phyloP scores from a whole-genome alignment of 2,888 invertebrate genomes.

The Lissocephala sabroskyi region DNA sequence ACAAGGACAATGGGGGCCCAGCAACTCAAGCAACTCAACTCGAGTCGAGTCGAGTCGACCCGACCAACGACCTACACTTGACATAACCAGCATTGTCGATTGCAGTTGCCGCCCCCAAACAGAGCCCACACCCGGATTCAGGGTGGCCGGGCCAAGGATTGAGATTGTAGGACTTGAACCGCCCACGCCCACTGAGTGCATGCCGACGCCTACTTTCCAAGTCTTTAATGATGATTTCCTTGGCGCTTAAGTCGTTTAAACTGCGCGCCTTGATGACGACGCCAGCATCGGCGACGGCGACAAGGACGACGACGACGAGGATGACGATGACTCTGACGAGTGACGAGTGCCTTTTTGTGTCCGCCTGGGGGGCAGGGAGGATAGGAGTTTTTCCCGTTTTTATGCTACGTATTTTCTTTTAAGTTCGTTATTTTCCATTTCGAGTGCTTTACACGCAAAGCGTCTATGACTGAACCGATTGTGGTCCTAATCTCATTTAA shows the following conservation, averaged over 20 bases:
- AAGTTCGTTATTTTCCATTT: too few species aligned
- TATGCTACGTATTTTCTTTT: too few species aligned
- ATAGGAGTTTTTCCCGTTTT: too few species aligned
- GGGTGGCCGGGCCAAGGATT: too few species aligned
- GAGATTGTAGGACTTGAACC: too few species aligned
- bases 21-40: conserved; percentile 17
- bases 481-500: too few species aligned
- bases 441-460: too few species aligned
- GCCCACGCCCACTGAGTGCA: conserved; percentile 36
- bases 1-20: neutral
- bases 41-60: conserved; percentile 26
- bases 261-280: too few species aligned
- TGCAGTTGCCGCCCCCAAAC: conserved; percentile 28
- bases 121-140: neutral
- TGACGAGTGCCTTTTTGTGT: conserved; percentile 60
- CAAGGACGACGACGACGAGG: conserved; percentile 7
- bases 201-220: conserved; percentile 41
- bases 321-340: conserved; percentile 31
- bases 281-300: conserved; percentile 18
- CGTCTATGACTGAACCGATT: too few species aligned
- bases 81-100: conserved; percentile 69
- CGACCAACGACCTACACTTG: conserved; percentile 67
- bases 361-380: too few species aligned
- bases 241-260: conserved; percentile 66
- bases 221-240: conserved; percentile 68